Conservation (phyloP, 2,113 vertebrate species). For the Oxygymnocypris stewartii region DNA sequence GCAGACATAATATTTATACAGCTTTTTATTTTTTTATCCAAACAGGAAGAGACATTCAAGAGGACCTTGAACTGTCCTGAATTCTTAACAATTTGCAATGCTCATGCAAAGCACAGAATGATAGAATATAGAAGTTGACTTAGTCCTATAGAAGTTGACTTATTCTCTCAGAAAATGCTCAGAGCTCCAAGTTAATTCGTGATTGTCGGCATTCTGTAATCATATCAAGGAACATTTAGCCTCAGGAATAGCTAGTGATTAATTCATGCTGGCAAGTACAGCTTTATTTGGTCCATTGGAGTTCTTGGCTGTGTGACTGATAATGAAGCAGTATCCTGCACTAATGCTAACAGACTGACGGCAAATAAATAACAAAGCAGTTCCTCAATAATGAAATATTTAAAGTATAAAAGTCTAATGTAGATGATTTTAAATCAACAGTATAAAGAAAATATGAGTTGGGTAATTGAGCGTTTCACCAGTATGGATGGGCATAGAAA, state of each 20-base stretch:
- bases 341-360: constrained; percentile 4
- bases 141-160: constrained; percentile 15
- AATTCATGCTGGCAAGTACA: constrained; percentile 57
- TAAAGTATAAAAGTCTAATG: neutral
- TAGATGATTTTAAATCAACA: neutral
- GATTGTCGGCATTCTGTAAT: constrained; percentile 57
- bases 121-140: constrained; percentile 18
- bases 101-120: neutral
- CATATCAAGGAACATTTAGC: constrained; percentile 62
- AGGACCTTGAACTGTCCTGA: neutral
- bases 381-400: constrained; percentile 2
- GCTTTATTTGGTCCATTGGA: constrained; percentile 44
- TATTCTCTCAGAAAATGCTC: constrained; percentile 26
- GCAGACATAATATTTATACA: neutral
- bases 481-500: neutral
- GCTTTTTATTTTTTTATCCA: neutral
- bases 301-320: constrained; percentile 55
- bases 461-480: constrained; percentile 9
- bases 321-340: constrained; percentile 45
- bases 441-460: neutral
- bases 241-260: constrained; percentile 58
- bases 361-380: neutral
- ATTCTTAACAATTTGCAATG: constrained; percentile 1
- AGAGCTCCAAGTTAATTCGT: constrained; percentile 56
- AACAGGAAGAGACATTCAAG: neutral